A percentile compares a stretch with the other conserved stretches of the same genome.
Evolutionary conservation across 1,140 invertebrate species (phyloP).

Genomic region (Monomorium pharaonis): DNA sequence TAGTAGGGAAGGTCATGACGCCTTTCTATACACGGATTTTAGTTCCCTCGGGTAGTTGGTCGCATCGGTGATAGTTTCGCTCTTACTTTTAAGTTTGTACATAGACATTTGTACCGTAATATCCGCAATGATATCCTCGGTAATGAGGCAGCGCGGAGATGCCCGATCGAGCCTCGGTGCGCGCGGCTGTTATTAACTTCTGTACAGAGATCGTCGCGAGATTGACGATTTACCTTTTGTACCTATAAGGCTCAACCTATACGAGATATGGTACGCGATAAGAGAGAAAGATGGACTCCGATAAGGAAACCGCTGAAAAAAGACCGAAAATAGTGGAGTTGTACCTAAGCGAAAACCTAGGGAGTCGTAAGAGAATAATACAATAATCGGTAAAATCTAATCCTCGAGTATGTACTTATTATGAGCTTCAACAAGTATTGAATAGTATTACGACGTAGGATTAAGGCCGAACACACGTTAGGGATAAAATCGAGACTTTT

Average conservation of each 20-base stretch:
- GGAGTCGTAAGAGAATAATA: slow-evolving; percentile 72
- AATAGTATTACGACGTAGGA: slow-evolving; percentile 81
- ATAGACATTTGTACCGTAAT: slow-evolving; percentile 71
- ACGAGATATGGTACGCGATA: slow-evolving; percentile 17
- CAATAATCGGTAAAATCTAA: slow-evolving; percentile 80
- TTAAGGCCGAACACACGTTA: slow-evolving; percentile 58
- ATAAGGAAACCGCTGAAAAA: slow-evolving; percentile 47
- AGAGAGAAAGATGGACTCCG: background rate
- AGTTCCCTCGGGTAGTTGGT: slow-evolving; percentile 56
- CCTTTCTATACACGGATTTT: slow-evolving; percentile 67
- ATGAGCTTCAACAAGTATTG: slow-evolving; percentile 85
- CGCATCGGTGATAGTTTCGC: slow-evolving; percentile 68
- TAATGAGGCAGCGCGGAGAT: slow-evolving; percentile 5
- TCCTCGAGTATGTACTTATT: slow-evolving; percentile 84
- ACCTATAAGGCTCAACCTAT: slow-evolving; percentile 74
- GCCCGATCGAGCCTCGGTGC: slow-evolving; percentile 63
- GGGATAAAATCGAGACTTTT: slow-evolving; percentile 6
- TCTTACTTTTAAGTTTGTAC: slow-evolving; percentile 75
- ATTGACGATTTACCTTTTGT: slow-evolving; percentile 81
- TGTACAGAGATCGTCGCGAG: slow-evolving; percentile 68
- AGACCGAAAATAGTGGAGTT: slow-evolving; percentile 22
- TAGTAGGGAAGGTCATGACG: slow-evolving; percentile 62
- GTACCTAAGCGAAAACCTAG: slow-evolving; percentile 41
- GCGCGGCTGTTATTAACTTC: slow-evolving; percentile 63
- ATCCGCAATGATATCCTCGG: slow-evolving; percentile 9